Evolutionary conservation across 2,113 vertebrate genomes (phyloP), one percentile per base, ranked within the genome.

Genomic region (Sturnira hondurensis): DNA sequence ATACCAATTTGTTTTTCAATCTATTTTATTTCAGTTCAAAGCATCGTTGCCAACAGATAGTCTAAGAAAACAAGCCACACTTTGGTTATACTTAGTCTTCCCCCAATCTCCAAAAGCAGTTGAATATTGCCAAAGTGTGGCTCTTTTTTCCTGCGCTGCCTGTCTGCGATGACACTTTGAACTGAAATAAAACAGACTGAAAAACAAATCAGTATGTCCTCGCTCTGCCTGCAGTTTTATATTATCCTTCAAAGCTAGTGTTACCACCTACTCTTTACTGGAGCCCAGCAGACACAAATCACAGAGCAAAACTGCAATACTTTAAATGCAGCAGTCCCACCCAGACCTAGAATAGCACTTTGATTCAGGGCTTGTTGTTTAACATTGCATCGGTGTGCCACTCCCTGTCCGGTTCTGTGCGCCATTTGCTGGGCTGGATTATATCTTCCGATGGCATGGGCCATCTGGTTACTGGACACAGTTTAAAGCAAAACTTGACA

Each of bases 1-100:
- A 98, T 58, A 96, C 93, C 97, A 97, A 98, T 98, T 98, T 98
- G 98, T 94, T 98, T 98, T 98, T 96, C 98, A 98, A 97, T 98
- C 98, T 98, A 94, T 98, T 98, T 98, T 97, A 97, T 93, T 98
- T 98, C 97, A 97, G 96, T 97, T 98, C 98, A 98, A 95, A 98
- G 95, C 97, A 97, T 96, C 96, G 92, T 28, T 50, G 84, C 93
- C 97, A 97, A 95, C 94, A 98, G 97, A 70, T 0, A 98, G 97
- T 56, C 96, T 95, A 96, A 84, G 97, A 97, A 98, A 98, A 98
- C 96, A 97, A 95, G 96, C 95, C 94, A 96, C 94, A 96, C 54
- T 98, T 97, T 94, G 92, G 95, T 97, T 97, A 96, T 93, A 97
- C 89, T 91, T 94, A 95, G 96, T 2, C 0, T 85, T 95, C 83